Conservation (phyloP, 2,113 vertebrate species). For the Arvicanthis niloticus region DNA sequence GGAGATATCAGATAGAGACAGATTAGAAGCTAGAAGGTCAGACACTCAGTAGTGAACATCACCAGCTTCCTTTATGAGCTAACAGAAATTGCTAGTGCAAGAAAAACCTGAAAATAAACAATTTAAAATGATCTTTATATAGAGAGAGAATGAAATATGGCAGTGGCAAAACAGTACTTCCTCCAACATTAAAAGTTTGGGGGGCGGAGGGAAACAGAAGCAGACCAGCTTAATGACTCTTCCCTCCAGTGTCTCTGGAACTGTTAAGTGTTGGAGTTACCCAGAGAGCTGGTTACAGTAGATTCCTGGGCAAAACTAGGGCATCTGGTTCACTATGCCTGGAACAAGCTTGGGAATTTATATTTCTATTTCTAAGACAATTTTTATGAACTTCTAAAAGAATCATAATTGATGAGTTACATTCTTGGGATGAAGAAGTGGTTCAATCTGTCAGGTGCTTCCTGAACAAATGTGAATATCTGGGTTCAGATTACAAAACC, state of each 20-base stretch:
- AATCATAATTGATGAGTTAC: background rate
- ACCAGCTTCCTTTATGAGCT: background rate
- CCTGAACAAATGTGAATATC: no score
- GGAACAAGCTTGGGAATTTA: background rate
- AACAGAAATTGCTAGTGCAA: background rate
- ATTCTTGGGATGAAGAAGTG: background rate
- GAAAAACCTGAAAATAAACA: background rate
- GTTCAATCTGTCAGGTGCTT: background rate
- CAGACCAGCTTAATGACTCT: background rate
- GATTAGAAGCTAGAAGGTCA: background rate
- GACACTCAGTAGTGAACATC: background rate
- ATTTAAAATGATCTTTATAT: background rate
- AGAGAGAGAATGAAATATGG: background rate
- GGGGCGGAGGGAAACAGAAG: background rate
- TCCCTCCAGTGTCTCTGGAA: background rate
- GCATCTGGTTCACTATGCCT: background rate
- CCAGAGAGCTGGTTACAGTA: background rate
- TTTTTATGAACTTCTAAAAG: background rate
- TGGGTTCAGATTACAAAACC: background rate
- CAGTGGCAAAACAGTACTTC: background rate
- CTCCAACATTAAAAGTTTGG: background rate
- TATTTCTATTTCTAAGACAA: constrained; percentile 17
- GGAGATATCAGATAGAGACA: background rate
- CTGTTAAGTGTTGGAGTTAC: background rate
- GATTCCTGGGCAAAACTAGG: background rate